Evolutionary conservation across 2,113 vertebrate genomes (phyloP).

Genomic region (Willisornis vidua): DNA sequence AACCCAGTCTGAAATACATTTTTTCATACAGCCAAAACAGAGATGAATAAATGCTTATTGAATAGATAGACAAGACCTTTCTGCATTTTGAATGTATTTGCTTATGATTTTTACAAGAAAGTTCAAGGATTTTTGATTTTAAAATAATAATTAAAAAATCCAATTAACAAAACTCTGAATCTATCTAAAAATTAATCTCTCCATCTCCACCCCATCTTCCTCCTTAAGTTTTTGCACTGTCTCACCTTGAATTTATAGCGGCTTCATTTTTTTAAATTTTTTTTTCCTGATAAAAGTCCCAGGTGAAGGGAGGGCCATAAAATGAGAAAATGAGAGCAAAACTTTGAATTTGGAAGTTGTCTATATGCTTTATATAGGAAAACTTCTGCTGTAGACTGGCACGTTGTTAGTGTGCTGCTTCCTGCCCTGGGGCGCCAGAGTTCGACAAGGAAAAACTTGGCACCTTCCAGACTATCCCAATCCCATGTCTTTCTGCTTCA

Average conservation of each 20-base stretch:
- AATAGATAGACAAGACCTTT: background rate
- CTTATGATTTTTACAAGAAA: background rate
- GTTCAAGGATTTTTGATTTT: background rate
- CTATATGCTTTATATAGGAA: background rate
- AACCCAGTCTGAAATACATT: background rate
- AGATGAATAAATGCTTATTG: background rate
- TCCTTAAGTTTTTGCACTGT: background rate
- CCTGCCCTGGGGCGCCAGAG: background rate
- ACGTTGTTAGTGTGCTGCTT: background rate
- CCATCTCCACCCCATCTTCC: background rate
- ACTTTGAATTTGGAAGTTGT: background rate
- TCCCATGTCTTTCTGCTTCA: background rate
- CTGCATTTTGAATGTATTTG: background rate
- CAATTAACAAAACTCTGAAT: background rate
- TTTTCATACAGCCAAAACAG: constrained; percentile 9
- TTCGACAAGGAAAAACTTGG: background rate
- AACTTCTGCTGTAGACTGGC: background rate
- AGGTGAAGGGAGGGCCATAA: background rate
- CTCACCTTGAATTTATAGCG: background rate
- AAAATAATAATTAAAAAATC: background rate
- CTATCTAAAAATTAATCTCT: background rate
- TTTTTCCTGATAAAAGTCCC: background rate
- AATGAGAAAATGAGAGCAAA: background rate
- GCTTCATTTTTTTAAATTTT: background rate
- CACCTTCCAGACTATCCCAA: background rate